Evolutionary conservation across 2,113 vertebrate genomes (phyloP).

Genomic region (Coptodon rendalli): DNA sequence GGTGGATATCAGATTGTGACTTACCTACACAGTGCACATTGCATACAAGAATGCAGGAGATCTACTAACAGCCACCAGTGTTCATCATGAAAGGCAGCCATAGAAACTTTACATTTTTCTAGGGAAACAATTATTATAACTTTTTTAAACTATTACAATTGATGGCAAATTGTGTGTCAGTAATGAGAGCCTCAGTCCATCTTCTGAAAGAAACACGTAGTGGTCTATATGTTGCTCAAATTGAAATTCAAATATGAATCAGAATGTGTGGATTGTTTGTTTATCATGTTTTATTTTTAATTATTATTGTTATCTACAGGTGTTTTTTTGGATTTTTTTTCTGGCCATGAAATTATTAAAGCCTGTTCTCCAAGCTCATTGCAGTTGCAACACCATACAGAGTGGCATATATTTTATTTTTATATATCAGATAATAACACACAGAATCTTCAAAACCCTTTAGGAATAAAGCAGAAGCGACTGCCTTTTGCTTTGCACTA

Average conservation of each 20-base stretch:
- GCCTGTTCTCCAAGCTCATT: background rate
- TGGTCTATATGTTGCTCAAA: background rate
- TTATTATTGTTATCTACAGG: background rate
- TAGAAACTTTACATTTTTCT: background rate
- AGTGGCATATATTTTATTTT: background rate
- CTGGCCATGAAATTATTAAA: background rate
- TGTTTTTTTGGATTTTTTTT: rapidly evolving
- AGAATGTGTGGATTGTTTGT: background rate
- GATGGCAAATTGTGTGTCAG: background rate
- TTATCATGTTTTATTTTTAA: rapidly evolving
- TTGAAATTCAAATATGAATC: background rate
- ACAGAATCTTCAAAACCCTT: background rate
- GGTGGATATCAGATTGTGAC: background rate
- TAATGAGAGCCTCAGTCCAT: background rate
- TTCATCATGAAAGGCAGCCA: background rate
- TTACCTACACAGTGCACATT: background rate
- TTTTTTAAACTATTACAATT: background rate
- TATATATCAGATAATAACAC: background rate
- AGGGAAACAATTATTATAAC: background rate
- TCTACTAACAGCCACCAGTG: background rate
- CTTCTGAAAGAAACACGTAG: background rate
- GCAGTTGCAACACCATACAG: background rate
- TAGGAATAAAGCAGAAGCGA: background rate
- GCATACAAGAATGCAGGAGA: background rate
- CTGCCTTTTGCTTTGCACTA: background rate